Percentiles rank a stretch among this genome's conserved stretches.
These are phyloP conservation scores for Pseudococcus viburni DNA, from an alignment of 2,888 invertebrate genomes.

Conservation along the genomic window DNA sequence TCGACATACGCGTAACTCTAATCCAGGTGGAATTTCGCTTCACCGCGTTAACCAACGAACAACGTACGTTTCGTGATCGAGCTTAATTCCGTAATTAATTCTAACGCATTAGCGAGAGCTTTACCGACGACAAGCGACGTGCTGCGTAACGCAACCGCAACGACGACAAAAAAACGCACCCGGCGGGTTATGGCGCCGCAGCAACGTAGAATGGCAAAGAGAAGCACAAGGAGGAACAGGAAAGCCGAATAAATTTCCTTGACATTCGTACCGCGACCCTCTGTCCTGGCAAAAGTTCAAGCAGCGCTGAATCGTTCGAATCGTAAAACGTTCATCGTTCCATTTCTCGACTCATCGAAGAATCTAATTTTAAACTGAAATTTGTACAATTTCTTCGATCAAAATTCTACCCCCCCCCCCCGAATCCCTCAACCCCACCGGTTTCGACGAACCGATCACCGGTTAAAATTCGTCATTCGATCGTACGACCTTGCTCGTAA, in stretches of 20 bases:
- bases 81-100: slow-evolving; percentile 12
- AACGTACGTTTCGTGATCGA: not conserved
- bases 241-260: slow-evolving; percentile 40
- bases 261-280: slow-evolving; percentile 9
- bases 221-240: not conserved
- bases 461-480: not conserved
- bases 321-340: not conserved
- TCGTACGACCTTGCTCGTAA: not conserved
- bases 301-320: not conserved
- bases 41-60: not conserved
- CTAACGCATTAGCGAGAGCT: slow-evolving; percentile 10
- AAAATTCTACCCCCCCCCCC: no score
- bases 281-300: not conserved
- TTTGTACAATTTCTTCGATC: no score
- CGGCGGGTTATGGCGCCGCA: not conserved
- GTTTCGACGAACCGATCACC: no score
- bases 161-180: not conserved
- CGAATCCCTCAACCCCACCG: no score
- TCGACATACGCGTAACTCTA: not conserved
- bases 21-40: not conserved
- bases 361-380: no score
- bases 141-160: slow-evolving; percentile 21
- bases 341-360: not conserved
- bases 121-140: not conserved
- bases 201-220: not conserved